Evolutionary conservation across 2,888 invertebrate species (phyloP).

Genomic region (Leptogaster cylindrica): DNA sequence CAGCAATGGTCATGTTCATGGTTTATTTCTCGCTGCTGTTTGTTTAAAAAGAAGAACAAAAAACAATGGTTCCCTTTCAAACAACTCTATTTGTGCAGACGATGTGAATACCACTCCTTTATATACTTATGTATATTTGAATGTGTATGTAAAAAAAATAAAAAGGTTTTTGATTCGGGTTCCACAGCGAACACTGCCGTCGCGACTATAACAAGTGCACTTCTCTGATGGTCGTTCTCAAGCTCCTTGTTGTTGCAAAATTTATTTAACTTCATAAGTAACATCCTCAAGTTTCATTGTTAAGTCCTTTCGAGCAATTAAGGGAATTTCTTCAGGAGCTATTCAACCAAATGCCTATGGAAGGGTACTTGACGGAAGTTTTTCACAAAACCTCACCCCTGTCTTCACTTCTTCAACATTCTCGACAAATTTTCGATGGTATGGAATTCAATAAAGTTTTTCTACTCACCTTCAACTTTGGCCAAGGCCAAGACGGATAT

Average conservation of each 20-base stretch:
- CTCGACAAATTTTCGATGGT: too few species aligned
- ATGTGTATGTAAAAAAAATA: too few species aligned
- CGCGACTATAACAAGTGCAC: background rate
- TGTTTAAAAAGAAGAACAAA: background rate
- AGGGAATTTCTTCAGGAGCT: background rate
- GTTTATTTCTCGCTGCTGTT: background rate
- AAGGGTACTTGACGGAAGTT: background rate
- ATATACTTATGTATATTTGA: too few species aligned
- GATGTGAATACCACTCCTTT: background rate
- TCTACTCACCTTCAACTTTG: constrained; percentile 84
- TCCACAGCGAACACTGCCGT: background rate
- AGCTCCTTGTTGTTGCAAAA: background rate
- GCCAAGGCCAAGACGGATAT: constrained; percentile 94
- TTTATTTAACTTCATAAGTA: background rate
- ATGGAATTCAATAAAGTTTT: background rate
- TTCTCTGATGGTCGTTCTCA: too few species aligned
- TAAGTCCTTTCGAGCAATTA: constrained; percentile 11
- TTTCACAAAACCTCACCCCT: too few species aligned
- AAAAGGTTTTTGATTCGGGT: too few species aligned
- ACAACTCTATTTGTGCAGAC: background rate
- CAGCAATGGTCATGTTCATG: constrained; percentile 1
- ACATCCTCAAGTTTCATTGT: background rate
- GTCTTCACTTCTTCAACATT: too few species aligned
- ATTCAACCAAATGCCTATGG: constrained; percentile 1
- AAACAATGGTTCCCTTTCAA: background rate